Evolutionary conservation across 2,113 vertebrate genomes (phyloP).

Genomic region (Daubentonia madagascariensis): DNA sequence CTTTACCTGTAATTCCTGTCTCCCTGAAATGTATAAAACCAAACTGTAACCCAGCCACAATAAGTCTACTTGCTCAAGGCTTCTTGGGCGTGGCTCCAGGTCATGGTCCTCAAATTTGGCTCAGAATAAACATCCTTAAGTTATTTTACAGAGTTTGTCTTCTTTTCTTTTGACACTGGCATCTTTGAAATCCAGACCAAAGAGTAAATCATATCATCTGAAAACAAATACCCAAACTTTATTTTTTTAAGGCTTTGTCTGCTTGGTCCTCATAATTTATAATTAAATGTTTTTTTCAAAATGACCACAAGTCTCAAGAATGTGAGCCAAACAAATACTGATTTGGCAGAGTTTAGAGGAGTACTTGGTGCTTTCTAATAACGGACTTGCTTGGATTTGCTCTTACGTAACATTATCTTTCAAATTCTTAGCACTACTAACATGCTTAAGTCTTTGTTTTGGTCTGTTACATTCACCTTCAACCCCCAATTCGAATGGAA

Average conservation of each 20-base stretch:
- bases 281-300: conserved; percentile 23
- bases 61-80: too few species aligned
- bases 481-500: not conserved
- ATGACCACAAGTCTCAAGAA: not conserved
- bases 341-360: not conserved
- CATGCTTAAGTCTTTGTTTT: not conserved
- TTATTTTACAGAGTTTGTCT: too few species aligned
- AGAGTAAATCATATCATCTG: not conserved
- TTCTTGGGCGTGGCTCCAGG: too few species aligned
- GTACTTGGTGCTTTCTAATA: not conserved
- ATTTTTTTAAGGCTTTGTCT: not conserved
- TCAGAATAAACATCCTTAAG: too few species aligned
- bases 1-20: too few species aligned
- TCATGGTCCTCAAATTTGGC: too few species aligned
- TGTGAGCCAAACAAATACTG: not conserved
- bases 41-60: too few species aligned
- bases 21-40: too few species aligned
- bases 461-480: not conserved
- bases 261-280: not conserved
- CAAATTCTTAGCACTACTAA: not conserved
- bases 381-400: not conserved
- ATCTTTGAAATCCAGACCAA: conserved; percentile 27
- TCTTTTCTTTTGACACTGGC: too few species aligned
- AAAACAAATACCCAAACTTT: conserved; percentile 5
- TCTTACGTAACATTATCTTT: not conserved